Evolutionary conservation across 2,888 invertebrate species (phyloP), one percentile per base, ranked within the genome.

Genomic region (Galerucella calmariensis): DNA sequence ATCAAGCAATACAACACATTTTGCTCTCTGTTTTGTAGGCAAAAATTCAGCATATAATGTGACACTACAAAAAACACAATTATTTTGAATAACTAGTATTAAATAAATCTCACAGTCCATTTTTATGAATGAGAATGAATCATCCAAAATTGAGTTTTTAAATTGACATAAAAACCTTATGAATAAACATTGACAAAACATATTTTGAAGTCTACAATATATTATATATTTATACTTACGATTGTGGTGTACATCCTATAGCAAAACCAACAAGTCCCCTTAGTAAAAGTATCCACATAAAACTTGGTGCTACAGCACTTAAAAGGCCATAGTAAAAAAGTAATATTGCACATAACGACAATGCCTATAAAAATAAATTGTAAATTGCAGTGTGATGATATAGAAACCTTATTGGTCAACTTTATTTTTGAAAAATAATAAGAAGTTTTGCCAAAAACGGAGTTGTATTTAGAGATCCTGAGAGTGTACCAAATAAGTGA

Each of bases 21-120:
- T 97, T 44, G 97, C 97, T 83, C 98, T 91, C 85, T 97, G 96
- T 83, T 95, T 95, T 51, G 96, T 94, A 11, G 98, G 98, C 75
- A 98, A 90, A 90, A 97, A 98, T 88, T 98, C 98, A 46, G 98
- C 97, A 89, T 98, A 98, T 79, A 98, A 89, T 46, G 97, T 98
- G 1, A 98, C 97, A 72, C 97, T 97, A 90, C 82, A 81, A 84
- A 73, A 74, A 74, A 73, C 70, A 61, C 27, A 58, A 59, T 9
- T 56, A 16, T 56, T 2, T 53, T 48, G 48, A 41, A 9, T 51
- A 56, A 4, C 20, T 63, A 65, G 68, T 51, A 67, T 41, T 41
- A 8, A 41, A 41, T 46, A 46, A 46, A 10, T 10, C 12, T 46
- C 46, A 46, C 9, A 10, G 12, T 12, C 4, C 10, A 27, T 27